phyloP scores from a whole-genome alignment of 2,113 vertebrate species.

The Salvator merianae region DNA sequence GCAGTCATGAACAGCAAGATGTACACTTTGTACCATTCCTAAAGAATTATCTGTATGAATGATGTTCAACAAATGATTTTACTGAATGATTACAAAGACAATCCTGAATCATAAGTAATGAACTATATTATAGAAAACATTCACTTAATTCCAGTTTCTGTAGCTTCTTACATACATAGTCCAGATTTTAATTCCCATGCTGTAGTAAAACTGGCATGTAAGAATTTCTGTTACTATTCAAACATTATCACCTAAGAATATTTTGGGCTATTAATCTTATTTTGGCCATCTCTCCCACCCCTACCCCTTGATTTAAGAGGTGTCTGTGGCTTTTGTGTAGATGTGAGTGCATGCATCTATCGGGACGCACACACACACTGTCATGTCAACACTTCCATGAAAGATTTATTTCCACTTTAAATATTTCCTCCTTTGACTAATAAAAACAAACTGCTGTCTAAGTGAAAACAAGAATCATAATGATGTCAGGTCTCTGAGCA shows the following conservation, averaged over 20 bases:
- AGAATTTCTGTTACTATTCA: too few relatives aligned
- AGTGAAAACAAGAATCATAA: slow-evolving; percentile 35
- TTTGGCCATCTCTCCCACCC: background rate
- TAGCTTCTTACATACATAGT: background rate
- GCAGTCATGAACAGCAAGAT: background rate
- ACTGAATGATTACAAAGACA: background rate
- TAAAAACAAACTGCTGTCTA: slow-evolving; percentile 46
- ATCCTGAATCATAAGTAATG: accelerated
- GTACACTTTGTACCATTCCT: accelerated
- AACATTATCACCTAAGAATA: background rate
- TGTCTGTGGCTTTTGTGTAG: background rate
- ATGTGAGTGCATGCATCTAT: too few relatives aligned
- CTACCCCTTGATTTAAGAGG: background rate
- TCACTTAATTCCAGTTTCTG: background rate
- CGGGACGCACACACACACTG: background rate
- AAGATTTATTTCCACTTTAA: slow-evolving; percentile 41
- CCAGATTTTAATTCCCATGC: background rate
- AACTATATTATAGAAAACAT: background rate
- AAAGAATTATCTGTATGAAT: accelerated
- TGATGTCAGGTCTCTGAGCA: slow-evolving; percentile 13
- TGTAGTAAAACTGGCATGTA: background rate
- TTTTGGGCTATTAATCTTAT: slow-evolving; percentile 26
- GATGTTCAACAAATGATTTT: background rate
- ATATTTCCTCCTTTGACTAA: slow-evolving; percentile 28
- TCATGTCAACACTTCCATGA: slow-evolving; percentile 28